These are phyloP conservation scores for Neoaliturus tenellus DNA, from an alignment of 2,888 invertebrate species.

Conservation along the genomic window DNA sequence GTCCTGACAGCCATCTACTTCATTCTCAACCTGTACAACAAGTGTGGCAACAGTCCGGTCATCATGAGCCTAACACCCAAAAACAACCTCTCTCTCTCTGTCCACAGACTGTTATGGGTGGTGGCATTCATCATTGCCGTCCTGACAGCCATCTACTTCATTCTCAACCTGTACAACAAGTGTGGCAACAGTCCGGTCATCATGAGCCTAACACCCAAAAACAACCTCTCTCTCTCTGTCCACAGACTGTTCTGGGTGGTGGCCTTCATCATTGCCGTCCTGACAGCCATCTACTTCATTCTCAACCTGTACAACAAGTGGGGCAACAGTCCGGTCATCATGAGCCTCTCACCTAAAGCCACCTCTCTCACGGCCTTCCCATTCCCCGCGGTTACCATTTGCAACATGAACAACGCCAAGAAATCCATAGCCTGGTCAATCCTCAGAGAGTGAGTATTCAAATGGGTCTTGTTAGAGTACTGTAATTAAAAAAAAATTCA, in stretches of 20 bases:
- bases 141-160: conserved; percentile 81
- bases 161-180: conserved; percentile 82
- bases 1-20: conserved; percentile 81
- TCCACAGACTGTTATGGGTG: conserved; percentile 85
- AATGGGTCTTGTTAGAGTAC: neutral
- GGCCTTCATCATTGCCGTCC: conserved; percentile 80
- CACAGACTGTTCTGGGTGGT: conserved; percentile 83
- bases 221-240: conserved; percentile 80
- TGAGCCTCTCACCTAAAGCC: conserved; percentile 84
- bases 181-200: conserved; percentile 86
- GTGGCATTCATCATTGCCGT: conserved; percentile 80
- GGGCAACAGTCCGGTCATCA: conserved; percentile 84
- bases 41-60: conserved; percentile 84
- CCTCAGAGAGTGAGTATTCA: conserved; percentile 7
- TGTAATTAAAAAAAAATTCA: no score
- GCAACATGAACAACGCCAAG: conserved; percentile 89
- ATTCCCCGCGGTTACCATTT: conserved; percentile 90
- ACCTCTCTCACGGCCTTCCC: conserved; percentile 82
- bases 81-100: conserved; percentile 80
- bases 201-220: conserved; percentile 84
- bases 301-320: conserved; percentile 84
- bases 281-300: conserved; percentile 83
- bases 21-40: conserved; percentile 82
- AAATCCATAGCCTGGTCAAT: conserved; percentile 75
- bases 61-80: conserved; percentile 87